These are phyloP conservation scores for Colistium nudipinnis DNA, from an alignment of 2,113 vertebrate genomes.

Conservation along the genomic window DNA sequence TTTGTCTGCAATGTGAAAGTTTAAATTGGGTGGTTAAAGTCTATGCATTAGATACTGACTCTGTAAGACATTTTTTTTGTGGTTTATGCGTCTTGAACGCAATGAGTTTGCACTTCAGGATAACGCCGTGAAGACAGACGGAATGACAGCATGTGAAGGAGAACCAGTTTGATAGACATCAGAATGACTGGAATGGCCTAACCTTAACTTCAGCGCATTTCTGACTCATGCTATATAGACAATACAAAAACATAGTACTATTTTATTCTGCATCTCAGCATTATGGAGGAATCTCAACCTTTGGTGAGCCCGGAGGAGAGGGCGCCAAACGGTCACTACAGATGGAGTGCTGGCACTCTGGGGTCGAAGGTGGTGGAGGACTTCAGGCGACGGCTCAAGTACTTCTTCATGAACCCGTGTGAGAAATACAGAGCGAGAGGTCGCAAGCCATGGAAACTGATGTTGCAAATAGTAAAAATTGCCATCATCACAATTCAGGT, in stretches of 20 bases:
- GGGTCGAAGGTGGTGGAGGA: constrained; percentile 84
- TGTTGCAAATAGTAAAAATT: constrained; percentile 92
- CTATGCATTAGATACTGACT: no score
- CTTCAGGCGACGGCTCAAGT: constrained; percentile 91
- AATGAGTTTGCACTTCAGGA: not conserved
- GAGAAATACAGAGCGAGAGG: constrained; percentile 94
- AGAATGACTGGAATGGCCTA: constrained; percentile 67
- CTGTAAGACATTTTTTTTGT: not conserved
- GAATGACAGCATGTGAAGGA: constrained; percentile 30
- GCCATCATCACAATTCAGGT: constrained; percentile 92
- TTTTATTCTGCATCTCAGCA: not conserved
- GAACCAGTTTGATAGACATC: constrained; percentile 77
- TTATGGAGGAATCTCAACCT: constrained; percentile 67
- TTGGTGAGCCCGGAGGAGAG: constrained; percentile 37
- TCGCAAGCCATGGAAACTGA: constrained; percentile 94
- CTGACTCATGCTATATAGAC: not conserved
- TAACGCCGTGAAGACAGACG: not conserved
- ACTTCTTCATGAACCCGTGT: constrained; percentile 97
- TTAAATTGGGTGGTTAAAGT: not conserved
- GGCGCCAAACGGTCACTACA: constrained; percentile 12
- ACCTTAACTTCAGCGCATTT: not conserved
- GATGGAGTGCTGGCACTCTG: constrained; percentile 35
- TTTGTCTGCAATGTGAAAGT: no score
- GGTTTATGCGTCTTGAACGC: not conserved
- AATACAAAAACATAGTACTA: not conserved